Base-by-base conservation (phyloP, 2,888 invertebrate species). In the Lasioglossum marginatum region DNA sequence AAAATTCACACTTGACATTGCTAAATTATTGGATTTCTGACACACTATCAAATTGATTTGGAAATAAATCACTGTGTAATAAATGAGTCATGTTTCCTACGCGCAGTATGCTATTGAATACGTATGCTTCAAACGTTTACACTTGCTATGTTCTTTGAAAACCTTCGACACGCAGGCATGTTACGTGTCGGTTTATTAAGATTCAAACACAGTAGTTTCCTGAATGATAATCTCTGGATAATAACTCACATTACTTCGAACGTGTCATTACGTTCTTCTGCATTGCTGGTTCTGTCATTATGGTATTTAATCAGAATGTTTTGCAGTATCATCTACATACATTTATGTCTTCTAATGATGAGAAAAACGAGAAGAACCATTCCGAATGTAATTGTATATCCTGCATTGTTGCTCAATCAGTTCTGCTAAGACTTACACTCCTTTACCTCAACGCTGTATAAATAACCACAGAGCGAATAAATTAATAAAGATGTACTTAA, bases 111-210 rank as follows among this genome's bases (percentile, higher is more conserved):
- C 2, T 19, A 31, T 31, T 27, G 31, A 63, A 31, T 31, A 31
- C 31, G 8, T 31, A 19, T 31, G 8, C 31, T 19, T 16, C 19
- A 63, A 31, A 63, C 57, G 52, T 57, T 57, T 57, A 12, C n/a
- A n/a, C 63, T 31, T 63, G 31, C 2, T 31, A 1, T 16, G 31
- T 31, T 63, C 63, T 31, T 63, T 31, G 31, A 3, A 63, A 63
- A 63, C 63, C 63, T 63, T 63, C 63, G 63, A 63, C 63, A 31
- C 63, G 6, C 31, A 31, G 31, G 16, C 63, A 19, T 31, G 63
- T 63, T 63, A 63, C 63, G 63, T 63, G 63, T 63, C 63, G 63
- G 63, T 12, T 16, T 14, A 71, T 77, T 76, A 52, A 81, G 4
- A 45, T 71, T 60, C 45, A 34, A 12, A 23, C 34, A 37, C 31